Evolutionary conservation across 2,888 invertebrate genomes (phyloP).

Genomic region (Melanostoma mellinum): DNA sequence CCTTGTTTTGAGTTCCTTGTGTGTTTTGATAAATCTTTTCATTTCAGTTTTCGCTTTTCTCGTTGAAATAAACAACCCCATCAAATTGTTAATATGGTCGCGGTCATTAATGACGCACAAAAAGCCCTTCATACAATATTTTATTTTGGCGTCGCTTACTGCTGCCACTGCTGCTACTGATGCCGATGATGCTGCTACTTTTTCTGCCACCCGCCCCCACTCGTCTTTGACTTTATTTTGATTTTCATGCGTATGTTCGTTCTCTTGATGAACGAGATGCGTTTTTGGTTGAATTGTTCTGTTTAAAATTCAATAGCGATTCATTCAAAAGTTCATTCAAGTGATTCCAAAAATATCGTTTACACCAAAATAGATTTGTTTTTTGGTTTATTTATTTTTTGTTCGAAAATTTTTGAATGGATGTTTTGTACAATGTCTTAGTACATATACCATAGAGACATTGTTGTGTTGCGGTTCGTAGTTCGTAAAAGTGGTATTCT

Average conservation of each 20-base stretch:
- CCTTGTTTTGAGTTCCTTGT: background rate
- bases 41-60: conserved; percentile 47
- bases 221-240: background rate
- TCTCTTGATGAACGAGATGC: conserved; percentile 31
- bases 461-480: too few species aligned
- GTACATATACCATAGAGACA: too few species aligned
- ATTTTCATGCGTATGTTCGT: conserved; percentile 29
- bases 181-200: conserved; percentile 2
- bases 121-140: conserved; percentile 67
- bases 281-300: conserved; percentile 43
- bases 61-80: conserved; percentile 55
- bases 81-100: conserved; percentile 66
- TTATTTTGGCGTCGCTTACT: conserved; percentile 44
- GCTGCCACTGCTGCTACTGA: background rate
- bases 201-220: background rate
- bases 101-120: conserved; percentile 70
- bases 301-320: conserved; percentile 13
- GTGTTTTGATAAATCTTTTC: background rate
- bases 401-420: background rate
- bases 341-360: conserved; percentile 1
- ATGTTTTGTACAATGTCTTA: background rate
- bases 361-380: conserved; percentile 44
- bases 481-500: too few species aligned
- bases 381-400: background rate
- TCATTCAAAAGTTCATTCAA: conserved; percentile 43